A percentile compares a stretch with the other conserved stretches of the same genome.
phyloP scores from a whole-genome alignment of 2,113 vertebrate genomes.

The Neogobius melanostomus region DNA sequence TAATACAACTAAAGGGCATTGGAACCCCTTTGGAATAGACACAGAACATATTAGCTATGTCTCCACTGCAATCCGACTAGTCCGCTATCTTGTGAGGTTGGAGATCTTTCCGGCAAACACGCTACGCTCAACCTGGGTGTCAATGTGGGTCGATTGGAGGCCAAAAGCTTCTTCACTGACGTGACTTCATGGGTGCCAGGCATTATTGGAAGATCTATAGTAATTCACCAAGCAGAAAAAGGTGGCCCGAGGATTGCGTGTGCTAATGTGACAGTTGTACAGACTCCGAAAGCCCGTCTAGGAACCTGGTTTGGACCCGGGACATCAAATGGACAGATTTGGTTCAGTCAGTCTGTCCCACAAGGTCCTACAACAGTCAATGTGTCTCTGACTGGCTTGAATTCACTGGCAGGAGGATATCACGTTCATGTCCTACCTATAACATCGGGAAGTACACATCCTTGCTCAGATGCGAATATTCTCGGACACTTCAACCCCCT shows the following conservation, averaged over 20 bases:
- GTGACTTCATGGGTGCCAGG: conserved; percentile 69
- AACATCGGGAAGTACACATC: conserved; percentile 30
- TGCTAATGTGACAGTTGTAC: conserved; percentile 74
- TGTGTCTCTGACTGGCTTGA: conserved; percentile 64
- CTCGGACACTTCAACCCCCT: conserved; percentile 80
- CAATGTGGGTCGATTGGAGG: conserved; percentile 29
- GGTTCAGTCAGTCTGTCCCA: conserved; percentile 65
- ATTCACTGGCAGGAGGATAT: conserved; percentile 68
- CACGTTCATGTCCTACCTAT: conserved; percentile 77
- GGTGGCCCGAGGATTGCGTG: conserved; percentile 70
- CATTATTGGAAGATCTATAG: conserved; percentile 73
- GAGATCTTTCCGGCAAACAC: conserved; percentile 75
- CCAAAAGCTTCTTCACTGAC: conserved; percentile 78
- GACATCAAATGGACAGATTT: conserved; percentile 51
- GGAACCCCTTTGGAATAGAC: conserved; percentile 74
- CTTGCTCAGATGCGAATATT: conserved; percentile 73
- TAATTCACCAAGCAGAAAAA: conserved; percentile 70
- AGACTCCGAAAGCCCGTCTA: conserved; percentile 40
- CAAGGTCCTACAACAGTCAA: conserved; percentile 68
- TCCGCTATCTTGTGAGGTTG: conserved; percentile 77
- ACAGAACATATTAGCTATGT: conserved; percentile 59
- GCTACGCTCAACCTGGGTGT: conserved; percentile 53
- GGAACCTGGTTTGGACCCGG: conserved; percentile 68
- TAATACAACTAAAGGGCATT: conserved; percentile 71
- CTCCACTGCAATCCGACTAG: conserved; percentile 58